Conservation (phyloP, 2,888 invertebrate genomes). For the Lasioglossum leucozonium region DNA sequence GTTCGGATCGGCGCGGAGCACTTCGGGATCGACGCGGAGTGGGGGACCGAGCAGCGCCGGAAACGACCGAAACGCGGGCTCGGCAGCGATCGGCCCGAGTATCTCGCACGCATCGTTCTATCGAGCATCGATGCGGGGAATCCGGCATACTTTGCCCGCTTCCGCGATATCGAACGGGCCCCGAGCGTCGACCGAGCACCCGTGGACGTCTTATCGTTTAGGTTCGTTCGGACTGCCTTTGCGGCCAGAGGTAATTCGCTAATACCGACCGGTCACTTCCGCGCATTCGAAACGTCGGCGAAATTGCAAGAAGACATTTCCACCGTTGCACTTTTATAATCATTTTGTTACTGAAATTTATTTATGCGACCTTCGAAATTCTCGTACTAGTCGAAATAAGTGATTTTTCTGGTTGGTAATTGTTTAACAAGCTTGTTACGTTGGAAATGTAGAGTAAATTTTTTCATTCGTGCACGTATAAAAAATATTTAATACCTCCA, state of each 20-base stretch:
- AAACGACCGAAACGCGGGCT: constrained; percentile 66
- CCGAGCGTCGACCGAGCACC: neutral
- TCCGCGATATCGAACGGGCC: constrained; percentile 55
- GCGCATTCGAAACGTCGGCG: neutral
- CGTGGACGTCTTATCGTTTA: neutral
- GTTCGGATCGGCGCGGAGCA: constrained; percentile 52
- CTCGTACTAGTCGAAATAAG: too few species aligned
- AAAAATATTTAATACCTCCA: too few species aligned
- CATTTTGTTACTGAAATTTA: too few species aligned
- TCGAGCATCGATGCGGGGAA: constrained; percentile 57
- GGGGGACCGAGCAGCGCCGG: constrained; percentile 66
- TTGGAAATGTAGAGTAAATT: too few species aligned
- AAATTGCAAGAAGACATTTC: neutral
- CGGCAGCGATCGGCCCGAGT: constrained; percentile 14
- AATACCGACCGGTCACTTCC: neutral
- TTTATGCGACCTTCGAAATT: too few species aligned
- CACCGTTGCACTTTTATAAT: neutral
- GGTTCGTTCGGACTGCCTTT: neutral
- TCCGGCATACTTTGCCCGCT: constrained; percentile 56
- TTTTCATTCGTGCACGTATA: too few species aligned
- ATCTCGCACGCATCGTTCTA: constrained; percentile 53
- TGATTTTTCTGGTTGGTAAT: too few species aligned
- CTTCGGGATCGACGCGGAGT: constrained; percentile 16
- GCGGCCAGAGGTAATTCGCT: neutral
- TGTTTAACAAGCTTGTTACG: too few species aligned